Conservation (phyloP, 2,888 invertebrate species). For the Nephrotoma appendiculata region DNA sequence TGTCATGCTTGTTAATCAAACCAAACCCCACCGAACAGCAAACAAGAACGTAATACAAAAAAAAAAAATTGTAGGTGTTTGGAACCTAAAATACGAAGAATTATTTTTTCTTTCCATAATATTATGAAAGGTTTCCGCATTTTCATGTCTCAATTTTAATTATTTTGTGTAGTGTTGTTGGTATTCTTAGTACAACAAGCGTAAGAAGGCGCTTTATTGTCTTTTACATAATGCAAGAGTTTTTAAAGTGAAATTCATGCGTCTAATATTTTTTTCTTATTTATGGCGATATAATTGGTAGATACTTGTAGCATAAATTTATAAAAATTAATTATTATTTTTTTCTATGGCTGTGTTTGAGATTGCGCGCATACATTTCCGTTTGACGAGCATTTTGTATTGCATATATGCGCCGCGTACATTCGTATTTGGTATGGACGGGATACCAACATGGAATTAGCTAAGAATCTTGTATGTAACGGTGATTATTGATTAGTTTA, state of each 20-base stretch:
- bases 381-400: not conserved
- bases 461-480: not conserved
- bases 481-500: not conserved
- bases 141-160: not conserved
- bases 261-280: not conserved
- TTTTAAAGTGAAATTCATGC: not conserved
- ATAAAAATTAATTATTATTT: not conserved
- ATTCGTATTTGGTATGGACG: not conserved
- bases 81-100: not conserved
- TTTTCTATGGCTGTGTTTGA: not conserved
- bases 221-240: not conserved
- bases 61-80: not conserved
- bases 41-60: not conserved
- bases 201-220: not conserved
- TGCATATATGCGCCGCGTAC: not conserved
- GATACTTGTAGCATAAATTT: not conserved
- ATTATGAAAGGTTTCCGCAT: not conserved
- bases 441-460: not conserved
- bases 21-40: not conserved
- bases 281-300: not conserved
- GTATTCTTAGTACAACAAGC: not conserved
- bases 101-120: not conserved
- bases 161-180: not conserved
- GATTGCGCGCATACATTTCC: not conserved
- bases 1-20: not conserved